Conservation (phyloP, 2,113 vertebrate genomes). For the Mustela nigripes region DNA sequence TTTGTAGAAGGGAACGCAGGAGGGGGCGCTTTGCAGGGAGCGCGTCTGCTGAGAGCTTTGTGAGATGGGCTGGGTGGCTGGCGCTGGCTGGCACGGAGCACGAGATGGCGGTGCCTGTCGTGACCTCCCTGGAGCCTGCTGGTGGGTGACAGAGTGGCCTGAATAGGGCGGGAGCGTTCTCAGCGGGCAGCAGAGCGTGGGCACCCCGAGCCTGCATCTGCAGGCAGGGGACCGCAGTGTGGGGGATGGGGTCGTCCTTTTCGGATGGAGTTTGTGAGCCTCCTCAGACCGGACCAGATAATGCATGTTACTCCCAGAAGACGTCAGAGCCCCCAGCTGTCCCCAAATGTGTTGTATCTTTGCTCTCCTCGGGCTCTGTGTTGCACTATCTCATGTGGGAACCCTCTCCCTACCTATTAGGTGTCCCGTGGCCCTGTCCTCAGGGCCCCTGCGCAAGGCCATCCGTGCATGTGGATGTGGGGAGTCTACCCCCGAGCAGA, state of each 20-base stretch:
- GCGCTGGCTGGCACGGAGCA: neutral
- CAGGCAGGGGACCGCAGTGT: neutral
- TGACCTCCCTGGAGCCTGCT: too few species aligned
- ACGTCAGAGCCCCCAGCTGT: neutral
- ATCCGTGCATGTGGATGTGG: too few species aligned
- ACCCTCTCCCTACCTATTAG: neutral
- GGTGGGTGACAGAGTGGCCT: neutral
- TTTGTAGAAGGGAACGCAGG: neutral
- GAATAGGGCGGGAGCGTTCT: neutral
- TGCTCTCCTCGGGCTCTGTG: neutral
- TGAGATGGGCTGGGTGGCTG: neutral
- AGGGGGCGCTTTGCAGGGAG: neutral
- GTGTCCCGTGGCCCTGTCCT: neutral
- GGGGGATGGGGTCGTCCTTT: neutral
- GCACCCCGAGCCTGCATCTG: too few species aligned
- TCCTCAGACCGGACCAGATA: neutral
- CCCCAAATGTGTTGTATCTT: fast-evolving
- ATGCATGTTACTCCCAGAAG: neutral
- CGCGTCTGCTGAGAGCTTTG: neutral
- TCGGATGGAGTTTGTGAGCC: neutral
- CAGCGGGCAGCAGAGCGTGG: neutral
- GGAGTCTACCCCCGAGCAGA: neutral
- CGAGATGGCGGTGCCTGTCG: neutral
- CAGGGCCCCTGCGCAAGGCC: neutral
- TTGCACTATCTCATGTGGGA: neutral